These are phyloP conservation scores for Hyperopisus bebe DNA, from an alignment of 2,113 vertebrate species.

Conservation along the genomic window DNA sequence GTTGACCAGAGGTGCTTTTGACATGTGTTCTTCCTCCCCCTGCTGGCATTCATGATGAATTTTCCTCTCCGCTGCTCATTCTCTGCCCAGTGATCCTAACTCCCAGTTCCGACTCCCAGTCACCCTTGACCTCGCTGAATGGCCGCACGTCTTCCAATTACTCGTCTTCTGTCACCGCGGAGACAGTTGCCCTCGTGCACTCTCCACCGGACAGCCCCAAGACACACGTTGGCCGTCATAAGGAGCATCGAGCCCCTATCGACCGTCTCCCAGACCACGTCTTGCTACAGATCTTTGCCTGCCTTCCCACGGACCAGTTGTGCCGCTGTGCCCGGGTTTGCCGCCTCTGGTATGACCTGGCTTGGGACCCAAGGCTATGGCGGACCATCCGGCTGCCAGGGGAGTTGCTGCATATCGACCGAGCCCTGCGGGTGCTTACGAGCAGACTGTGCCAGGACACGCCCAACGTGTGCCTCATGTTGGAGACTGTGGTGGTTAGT, in stretches of 20 bases:
- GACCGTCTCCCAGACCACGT: constrained; percentile 80
- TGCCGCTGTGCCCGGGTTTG: constrained; percentile 88
- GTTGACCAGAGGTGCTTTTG: not conserved
- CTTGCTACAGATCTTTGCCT: constrained; percentile 83
- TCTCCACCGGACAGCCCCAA: constrained; percentile 66
- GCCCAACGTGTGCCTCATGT: constrained; percentile 91
- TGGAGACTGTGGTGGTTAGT: constrained; percentile 83
- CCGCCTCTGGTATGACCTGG: constrained; percentile 92
- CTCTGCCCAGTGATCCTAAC: constrained; percentile 28
- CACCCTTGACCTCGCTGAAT: constrained; percentile 75
- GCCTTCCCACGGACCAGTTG: constrained; percentile 89
- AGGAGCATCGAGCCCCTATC: constrained; percentile 69
- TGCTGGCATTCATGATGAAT: not conserved
- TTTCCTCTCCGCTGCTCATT: not conserved
- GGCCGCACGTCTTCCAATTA: constrained; percentile 44
- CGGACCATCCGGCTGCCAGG: constrained; percentile 77
- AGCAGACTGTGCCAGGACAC: constrained; percentile 94
- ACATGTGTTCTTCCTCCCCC: not conserved
- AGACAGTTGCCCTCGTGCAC: constrained; percentile 88
- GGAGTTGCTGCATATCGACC: constrained; percentile 85
- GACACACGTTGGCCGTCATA: constrained; percentile 65
- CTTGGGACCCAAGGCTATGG: constrained; percentile 95
- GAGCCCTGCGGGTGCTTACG: constrained; percentile 86
- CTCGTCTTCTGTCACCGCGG: constrained; percentile 76
- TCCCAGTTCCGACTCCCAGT: constrained; percentile 69